Evolutionary conservation across 2,888 invertebrate species (phyloP), one percentile per base, ranked within the genome.

Genomic region (Lamellibrachia satsuma): DNA sequence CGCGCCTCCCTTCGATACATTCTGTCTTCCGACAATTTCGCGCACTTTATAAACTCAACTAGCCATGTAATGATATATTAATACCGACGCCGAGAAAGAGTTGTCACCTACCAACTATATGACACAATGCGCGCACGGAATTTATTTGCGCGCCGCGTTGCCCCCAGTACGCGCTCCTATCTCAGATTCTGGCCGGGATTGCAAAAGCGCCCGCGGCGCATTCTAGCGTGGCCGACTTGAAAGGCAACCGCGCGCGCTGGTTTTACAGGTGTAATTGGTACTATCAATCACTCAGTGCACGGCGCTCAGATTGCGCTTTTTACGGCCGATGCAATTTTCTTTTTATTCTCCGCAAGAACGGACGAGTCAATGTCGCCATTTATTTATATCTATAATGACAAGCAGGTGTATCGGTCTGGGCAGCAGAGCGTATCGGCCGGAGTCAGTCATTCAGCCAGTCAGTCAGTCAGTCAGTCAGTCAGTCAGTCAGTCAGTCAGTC

Each of bases 401-500:
- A 22, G 22, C 75, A 75, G 75, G 75, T 75, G 75, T 75, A 75
- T 15, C 75, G 22, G 57, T 8, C 57, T 8, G 15, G 7, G 75
- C 75, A 75, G 22, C n/a, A n/a, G 75, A 75, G 75, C 75, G 2
- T 75, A n/a, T 22, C 75, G 75, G 75, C 75, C 75, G 75, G 75
- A 92, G 52, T 90, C 91, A 93, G n/a, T 52, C 90, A 92, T 22
- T 90, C 93, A 93, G 90, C 55, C 52, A 92, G 92, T 93, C 90
- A 92, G 90, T 90, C 91, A 92, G 57, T 90, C 52, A 92, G 55
- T 51, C 91, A 92, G 90, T 92, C 92, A 92, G 92, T 92, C 92
- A 93, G 92, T 93, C 91, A 91, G 93, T 93, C 92, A 93, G 93
- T 91, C 92, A 93, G 93, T 93, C 92, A 93, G 92, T 93, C 91